These are phyloP conservation scores for Hepsetus odoe DNA, from an alignment of 2,113 vertebrate species.

Conservation along the genomic window DNA sequence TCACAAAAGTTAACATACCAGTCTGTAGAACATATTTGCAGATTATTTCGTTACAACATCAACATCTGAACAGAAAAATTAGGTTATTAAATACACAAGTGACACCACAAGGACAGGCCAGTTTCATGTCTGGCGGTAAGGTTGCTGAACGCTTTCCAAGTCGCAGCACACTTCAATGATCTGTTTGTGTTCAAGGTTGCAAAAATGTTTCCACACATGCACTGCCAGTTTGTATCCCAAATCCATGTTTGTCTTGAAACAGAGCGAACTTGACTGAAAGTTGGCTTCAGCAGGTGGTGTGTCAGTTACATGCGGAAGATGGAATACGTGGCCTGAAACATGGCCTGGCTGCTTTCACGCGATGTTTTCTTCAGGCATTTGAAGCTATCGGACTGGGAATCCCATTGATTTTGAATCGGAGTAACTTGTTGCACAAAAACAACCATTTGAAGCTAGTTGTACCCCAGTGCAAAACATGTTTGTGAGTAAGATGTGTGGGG, in stretches of 20 bases:
- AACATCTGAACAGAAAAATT: too few species aligned
- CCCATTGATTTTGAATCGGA: not conserved
- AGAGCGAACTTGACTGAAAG: conserved; percentile 32
- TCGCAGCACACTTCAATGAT: conserved; percentile 25
- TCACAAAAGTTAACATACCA: conserved; percentile 3
- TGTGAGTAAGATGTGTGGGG: conserved; percentile 48
- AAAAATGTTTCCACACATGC: conserved; percentile 24
- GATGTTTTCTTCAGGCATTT: not conserved
- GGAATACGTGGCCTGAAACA: conserved; percentile 11
- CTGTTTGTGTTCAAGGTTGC: conserved; percentile 23
- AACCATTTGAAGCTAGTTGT: not conserved
- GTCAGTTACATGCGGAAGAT: conserved; percentile 1
- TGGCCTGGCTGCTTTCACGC: not conserved
- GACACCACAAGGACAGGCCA: conserved; percentile 27
- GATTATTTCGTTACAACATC: not conserved
- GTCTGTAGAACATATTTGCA: conserved; percentile 4
- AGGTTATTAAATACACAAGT: not conserved
- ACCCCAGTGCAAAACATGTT: too few species aligned
- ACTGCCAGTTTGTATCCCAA: conserved; percentile 18
- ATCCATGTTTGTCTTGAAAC: conserved; percentile 18
- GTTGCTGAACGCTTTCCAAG: conserved; percentile 15
- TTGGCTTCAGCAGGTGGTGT: not conserved
- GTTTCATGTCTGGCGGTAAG: conserved; percentile 21
- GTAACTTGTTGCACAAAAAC: not conserved
- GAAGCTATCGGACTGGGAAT: conserved; percentile 2